Conservation (phyloP, 2,113 vertebrate species). For the Daboia siamensis region DNA sequence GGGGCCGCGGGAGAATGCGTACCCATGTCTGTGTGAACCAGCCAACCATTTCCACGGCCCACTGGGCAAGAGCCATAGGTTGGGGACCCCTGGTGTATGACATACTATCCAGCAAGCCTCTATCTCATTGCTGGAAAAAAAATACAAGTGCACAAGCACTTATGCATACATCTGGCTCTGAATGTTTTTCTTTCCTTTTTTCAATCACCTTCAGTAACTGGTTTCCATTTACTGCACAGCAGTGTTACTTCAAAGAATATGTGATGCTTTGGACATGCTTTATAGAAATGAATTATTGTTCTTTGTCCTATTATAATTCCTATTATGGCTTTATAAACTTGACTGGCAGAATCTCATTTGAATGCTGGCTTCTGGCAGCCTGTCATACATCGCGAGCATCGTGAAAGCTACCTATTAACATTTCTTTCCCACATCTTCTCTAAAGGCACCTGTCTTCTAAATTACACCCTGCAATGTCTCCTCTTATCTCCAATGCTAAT, state of each 20-base stretch:
- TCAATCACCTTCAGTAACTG: background rate
- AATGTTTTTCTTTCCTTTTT: background rate
- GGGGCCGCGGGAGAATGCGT: no score
- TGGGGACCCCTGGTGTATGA: no score
- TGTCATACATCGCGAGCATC: slow-evolving; percentile 60
- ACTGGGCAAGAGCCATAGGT: no score
- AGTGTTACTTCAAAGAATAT: background rate
- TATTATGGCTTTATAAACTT: slow-evolving; percentile 50
- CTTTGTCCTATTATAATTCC: slow-evolving; percentile 56
- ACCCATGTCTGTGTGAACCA: no score
- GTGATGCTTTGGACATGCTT: slow-evolving; percentile 31
- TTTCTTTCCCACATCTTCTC: slow-evolving; percentile 51
- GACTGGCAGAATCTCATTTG: slow-evolving; percentile 59
- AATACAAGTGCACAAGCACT: background rate
- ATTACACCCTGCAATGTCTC: slow-evolving; percentile 21
- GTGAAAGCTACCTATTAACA: slow-evolving; percentile 46
- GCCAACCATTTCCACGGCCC: no score
- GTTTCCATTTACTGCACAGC: background rate
- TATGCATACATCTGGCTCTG: background rate
- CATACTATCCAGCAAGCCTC: background rate
- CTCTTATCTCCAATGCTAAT: slow-evolving; percentile 10
- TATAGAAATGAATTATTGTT: slow-evolving; percentile 38
- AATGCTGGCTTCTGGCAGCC: slow-evolving; percentile 59
- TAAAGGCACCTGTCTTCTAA: slow-evolving; percentile 63
- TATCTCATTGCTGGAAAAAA: background rate